phyloP scores from a whole-genome alignment of 2,113 vertebrate genomes.

The Fregata magnificens region DNA sequence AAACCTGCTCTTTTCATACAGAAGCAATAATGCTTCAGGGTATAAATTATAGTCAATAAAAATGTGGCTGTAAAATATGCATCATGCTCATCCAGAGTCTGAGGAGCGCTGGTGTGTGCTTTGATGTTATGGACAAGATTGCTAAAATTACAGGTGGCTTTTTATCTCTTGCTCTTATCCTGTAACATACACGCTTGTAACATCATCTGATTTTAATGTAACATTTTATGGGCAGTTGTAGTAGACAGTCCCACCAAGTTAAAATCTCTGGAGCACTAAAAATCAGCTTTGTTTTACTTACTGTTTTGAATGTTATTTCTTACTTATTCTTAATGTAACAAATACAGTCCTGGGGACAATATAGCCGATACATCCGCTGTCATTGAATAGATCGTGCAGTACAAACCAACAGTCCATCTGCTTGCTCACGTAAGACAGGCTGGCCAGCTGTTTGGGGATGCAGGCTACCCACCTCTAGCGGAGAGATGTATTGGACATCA shows the following conservation, averaged over 20 bases:
- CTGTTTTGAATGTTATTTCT: background rate
- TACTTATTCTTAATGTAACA: background rate
- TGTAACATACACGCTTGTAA: background rate
- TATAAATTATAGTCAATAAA: constrained; percentile 22
- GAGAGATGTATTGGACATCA: background rate
- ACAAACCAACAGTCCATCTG: background rate
- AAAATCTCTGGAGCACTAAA: background rate
- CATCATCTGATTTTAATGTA: background rate
- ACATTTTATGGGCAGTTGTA: background rate
- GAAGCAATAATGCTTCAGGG: background rate
- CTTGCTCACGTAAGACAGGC: background rate
- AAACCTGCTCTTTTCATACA: background rate
- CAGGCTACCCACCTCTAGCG: background rate
- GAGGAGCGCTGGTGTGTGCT: background rate
- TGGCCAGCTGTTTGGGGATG: background rate
- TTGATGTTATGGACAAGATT: background rate
- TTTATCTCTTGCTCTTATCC: background rate
- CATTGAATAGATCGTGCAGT: accelerated
- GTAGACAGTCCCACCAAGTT: background rate
- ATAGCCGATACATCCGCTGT: accelerated
- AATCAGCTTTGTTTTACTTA: background rate
- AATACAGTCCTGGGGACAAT: background rate
- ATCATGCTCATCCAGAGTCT: background rate
- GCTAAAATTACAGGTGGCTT: constrained; percentile 12
- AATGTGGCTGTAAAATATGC: background rate